Evolutionary conservation across 2,113 vertebrate species (phyloP).

Genomic region (Myotis davidii): DNA sequence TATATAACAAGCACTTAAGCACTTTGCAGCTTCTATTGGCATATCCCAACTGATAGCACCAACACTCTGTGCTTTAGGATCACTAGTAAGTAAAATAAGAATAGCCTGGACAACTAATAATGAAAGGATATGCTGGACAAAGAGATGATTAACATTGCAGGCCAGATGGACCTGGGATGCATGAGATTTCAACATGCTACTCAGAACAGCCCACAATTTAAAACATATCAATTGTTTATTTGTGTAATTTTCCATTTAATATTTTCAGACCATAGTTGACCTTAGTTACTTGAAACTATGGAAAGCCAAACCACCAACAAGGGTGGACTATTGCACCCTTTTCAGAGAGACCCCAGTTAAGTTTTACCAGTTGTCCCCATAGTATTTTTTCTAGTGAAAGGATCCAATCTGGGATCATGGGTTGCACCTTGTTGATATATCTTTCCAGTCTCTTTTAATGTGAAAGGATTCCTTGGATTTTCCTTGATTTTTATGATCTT

Average conservation of each 20-base stretch:
- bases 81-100: background rate
- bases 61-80: background rate
- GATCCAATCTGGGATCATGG: background rate
- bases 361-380: background rate
- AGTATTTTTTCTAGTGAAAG: background rate
- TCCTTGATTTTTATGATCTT: conserved; percentile 20
- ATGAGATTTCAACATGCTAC: background rate
- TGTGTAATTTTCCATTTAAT: background rate
- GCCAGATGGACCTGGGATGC: background rate
- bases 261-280: background rate
- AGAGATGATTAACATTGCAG: background rate
- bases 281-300: background rate
- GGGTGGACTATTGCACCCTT: background rate
- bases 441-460: background rate
- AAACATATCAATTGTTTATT: background rate
- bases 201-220: background rate
- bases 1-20: background rate
- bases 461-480: background rate
- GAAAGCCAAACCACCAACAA: background rate
- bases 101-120: background rate
- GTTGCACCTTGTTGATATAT: background rate
- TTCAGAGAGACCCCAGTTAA: background rate
- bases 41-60: background rate
- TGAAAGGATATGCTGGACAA: background rate
- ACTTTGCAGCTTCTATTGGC: background rate